A percentile compares a stretch with the other conserved stretches of the same genome.
These are phyloP conservation scores for Neomorphus geoffroyi DNA, from an alignment of 2,797 vertebrate species.

Conservation along the genomic window DNA sequence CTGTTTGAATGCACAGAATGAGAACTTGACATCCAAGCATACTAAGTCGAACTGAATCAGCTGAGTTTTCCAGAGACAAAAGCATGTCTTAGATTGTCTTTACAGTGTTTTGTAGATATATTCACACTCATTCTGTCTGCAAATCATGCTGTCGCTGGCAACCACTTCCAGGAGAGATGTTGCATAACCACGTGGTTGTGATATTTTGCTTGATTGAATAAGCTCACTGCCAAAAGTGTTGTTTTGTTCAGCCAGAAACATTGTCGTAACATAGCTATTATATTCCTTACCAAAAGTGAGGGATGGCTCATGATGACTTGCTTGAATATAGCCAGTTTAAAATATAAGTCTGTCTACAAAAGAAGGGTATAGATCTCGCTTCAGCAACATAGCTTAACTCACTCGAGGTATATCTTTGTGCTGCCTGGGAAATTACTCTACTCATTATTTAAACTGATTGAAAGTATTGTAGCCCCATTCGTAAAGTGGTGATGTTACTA, in stretches of 20 bases:
- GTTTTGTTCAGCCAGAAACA: background rate
- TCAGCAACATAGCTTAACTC: background rate
- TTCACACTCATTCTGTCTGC: background rate
- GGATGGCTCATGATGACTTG: background rate
- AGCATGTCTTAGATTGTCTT: background rate
- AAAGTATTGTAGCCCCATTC: background rate
- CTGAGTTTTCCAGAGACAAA: background rate
- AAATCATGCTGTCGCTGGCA: background rate
- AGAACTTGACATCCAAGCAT: background rate
- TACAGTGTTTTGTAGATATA: background rate
- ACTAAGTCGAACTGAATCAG: background rate
- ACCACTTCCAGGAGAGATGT: background rate
- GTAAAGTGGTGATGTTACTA: background rate
- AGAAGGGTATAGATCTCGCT: background rate
- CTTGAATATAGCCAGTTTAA: background rate
- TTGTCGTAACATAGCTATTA: background rate
- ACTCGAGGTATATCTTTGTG: background rate
- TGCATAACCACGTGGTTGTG: background rate
- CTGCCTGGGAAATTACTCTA: background rate
- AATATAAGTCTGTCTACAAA: background rate
- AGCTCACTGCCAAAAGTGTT: background rate
- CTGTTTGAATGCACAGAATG: background rate
- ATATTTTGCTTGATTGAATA: background rate
- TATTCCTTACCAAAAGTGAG: background rate
- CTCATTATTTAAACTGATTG: background rate